Conservation (phyloP, 1,140 invertebrate species). For the Cotesia vestalis region DNA sequence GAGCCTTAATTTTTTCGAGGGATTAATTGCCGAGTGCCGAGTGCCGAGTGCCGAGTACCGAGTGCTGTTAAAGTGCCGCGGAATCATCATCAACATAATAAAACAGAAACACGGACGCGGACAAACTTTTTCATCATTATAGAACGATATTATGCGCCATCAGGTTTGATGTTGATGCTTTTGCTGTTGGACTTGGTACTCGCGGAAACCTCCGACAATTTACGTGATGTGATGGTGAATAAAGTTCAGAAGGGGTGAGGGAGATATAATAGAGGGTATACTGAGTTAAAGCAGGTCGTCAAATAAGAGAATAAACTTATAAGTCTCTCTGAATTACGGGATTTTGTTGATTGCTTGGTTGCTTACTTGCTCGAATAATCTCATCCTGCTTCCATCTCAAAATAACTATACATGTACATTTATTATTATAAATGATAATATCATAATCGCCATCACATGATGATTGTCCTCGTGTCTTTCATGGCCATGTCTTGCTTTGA, state of each 20-base stretch:
- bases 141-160: slow-evolving; percentile 58
- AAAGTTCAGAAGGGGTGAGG: slow-evolving; percentile 26
- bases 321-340: slow-evolving; percentile 50
- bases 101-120: slow-evolving; percentile 35
- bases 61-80: slow-evolving; percentile 28
- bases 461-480: too few relatives aligned
- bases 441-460: neutral
- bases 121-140: slow-evolving; percentile 52
- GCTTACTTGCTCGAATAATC: slow-evolving; percentile 50
- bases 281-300: slow-evolving; percentile 21
- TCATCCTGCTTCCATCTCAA: slow-evolving; percentile 35
- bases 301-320: slow-evolving; percentile 16
- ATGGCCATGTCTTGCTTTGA: neutral
- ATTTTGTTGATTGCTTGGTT: slow-evolving; percentile 53
- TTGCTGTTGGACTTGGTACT: slow-evolving; percentile 7
- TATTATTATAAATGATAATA: too few relatives aligned
- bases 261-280: slow-evolving; percentile 41
- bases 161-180: too few relatives aligned
- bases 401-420: neutral
- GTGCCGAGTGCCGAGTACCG: slow-evolving; percentile 32
- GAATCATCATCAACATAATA: neutral
- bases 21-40: slow-evolving; percentile 36
- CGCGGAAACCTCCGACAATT: slow-evolving; percentile 51
- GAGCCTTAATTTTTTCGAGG: slow-evolving; percentile 48
- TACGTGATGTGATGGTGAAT: slow-evolving; percentile 41